phyloP scores from a whole-genome alignment of 1,140 invertebrate species.

The Sycobia sp. region DNA sequence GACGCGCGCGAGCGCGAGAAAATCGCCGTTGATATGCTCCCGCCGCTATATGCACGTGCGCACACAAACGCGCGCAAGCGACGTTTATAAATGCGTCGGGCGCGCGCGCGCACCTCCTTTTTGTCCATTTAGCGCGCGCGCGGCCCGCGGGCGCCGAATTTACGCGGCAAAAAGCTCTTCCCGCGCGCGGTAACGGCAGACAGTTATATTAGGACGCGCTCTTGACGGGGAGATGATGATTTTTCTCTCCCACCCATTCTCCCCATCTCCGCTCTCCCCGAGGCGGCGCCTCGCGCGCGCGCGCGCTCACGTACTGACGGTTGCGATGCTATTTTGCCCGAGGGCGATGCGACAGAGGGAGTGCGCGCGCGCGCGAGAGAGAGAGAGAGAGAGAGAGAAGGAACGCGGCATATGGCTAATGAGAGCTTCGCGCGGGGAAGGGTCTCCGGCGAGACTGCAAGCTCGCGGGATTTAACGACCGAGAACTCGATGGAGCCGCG shows the following conservation, averaged over 20 bases:
- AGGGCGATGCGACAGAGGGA: neutral
- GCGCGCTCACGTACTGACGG: too few relatives aligned
- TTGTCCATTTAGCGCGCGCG: neutral
- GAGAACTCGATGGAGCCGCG: neutral
- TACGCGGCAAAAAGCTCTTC: too few relatives aligned
- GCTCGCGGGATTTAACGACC: neutral
- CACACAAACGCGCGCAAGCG: neutral
- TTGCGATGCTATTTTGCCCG: conserved; percentile 1
- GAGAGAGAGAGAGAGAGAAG: too few relatives aligned
- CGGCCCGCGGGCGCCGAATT: neutral
- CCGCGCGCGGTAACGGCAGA: too few relatives aligned
- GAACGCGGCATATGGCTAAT: too few relatives aligned
- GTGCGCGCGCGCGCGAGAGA: too few relatives aligned
- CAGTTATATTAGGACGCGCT: conserved; percentile 30
- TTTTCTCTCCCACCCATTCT: neutral
- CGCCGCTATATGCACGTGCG: too few relatives aligned
- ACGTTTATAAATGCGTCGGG: conserved; percentile 18
- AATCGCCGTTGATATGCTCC: too few relatives aligned
- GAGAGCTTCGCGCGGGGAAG: neutral
- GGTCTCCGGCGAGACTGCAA: too few relatives aligned
- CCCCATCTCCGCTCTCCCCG: neutral
- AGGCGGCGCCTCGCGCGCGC: too few relatives aligned
- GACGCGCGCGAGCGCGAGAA: neutral
- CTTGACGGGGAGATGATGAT: neutral
- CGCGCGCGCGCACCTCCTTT: neutral